Evolutionary conservation across 2,113 vertebrate species (phyloP).

Genomic region (Chelonoidis abingdonii): DNA sequence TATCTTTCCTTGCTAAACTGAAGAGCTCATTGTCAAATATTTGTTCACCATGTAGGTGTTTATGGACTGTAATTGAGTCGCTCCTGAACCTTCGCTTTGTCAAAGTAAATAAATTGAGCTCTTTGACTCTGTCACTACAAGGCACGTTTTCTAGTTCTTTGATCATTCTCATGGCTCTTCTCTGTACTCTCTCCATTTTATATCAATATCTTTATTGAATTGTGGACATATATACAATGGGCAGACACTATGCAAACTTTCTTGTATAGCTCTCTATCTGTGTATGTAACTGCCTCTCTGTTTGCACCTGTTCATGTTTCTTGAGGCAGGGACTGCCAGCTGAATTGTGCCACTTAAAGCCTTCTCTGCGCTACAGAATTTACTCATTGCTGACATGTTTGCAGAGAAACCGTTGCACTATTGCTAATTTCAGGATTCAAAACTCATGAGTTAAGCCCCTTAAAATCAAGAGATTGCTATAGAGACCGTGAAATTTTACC

Average conservation of each 20-base stretch:
- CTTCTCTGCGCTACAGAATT: neutral
- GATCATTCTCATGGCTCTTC: neutral
- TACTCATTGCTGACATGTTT: neutral
- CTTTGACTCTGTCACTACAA: neutral
- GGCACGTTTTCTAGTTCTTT: neutral
- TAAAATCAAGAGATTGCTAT: neutral
- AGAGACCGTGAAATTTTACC: neutral
- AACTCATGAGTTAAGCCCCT: neutral
- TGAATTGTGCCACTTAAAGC: neutral
- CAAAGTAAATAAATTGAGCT: neutral
- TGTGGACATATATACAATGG: neutral
- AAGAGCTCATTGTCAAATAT: too few species aligned
- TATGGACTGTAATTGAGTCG: neutral
- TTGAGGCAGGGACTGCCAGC: neutral
- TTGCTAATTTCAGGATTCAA: neutral
- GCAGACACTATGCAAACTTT: neutral
- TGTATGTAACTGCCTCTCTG: neutral
- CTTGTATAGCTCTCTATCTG: neutral
- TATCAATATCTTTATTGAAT: neutral
- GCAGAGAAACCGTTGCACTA: neutral
- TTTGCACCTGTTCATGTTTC: neutral
- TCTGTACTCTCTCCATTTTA: neutral
- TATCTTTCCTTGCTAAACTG: neutral
- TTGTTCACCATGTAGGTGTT: neutral
- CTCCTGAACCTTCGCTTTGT: too few species aligned